Percentiles rank a stretch among this genome's conserved stretches.
These are phyloP conservation scores for Conomelus anceps DNA, from an alignment of 2,888 invertebrate species.

Conservation along the genomic window DNA sequence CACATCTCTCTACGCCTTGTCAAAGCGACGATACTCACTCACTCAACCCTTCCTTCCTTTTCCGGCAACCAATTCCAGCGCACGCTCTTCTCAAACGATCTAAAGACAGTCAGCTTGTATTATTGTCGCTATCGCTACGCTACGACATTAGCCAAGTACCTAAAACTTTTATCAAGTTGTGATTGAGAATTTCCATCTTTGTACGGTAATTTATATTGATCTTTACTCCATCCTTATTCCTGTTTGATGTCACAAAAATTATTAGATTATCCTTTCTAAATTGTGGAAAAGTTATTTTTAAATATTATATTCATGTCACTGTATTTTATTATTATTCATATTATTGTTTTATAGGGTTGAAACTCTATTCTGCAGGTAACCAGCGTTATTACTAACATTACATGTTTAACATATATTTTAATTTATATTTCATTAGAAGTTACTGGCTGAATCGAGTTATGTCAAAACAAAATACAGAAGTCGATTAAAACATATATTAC, in stretches of 20 bases:
- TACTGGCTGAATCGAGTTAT: too few relatives aligned
- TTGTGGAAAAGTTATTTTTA: too few relatives aligned
- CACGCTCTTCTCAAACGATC: background rate
- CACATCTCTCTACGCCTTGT: background rate
- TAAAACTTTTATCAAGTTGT: background rate
- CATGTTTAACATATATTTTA: too few relatives aligned
- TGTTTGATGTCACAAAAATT: background rate
- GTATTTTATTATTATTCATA: too few relatives aligned
- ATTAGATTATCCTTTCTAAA: too few relatives aligned
- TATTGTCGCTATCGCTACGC: background rate
- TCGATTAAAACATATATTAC: too few relatives aligned
- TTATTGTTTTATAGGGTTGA: too few relatives aligned
- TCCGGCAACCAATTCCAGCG: background rate
- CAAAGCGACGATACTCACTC: background rate
- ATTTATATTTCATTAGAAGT: too few relatives aligned
- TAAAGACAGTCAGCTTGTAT: background rate
- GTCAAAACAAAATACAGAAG: too few relatives aligned
- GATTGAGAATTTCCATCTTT: background rate
- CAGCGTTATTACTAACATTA: too few relatives aligned
- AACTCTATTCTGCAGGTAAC: too few relatives aligned
- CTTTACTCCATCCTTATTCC: background rate
- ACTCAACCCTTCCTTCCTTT: background rate
- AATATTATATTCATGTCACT: too few relatives aligned
- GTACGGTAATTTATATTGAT: background rate
- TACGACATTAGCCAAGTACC: background rate